Percentiles rank a stretch among this genome's conserved stretches.
Evolutionary conservation across 2,888 invertebrate genomes (phyloP).

Genomic region (Vesta saturnalis): DNA sequence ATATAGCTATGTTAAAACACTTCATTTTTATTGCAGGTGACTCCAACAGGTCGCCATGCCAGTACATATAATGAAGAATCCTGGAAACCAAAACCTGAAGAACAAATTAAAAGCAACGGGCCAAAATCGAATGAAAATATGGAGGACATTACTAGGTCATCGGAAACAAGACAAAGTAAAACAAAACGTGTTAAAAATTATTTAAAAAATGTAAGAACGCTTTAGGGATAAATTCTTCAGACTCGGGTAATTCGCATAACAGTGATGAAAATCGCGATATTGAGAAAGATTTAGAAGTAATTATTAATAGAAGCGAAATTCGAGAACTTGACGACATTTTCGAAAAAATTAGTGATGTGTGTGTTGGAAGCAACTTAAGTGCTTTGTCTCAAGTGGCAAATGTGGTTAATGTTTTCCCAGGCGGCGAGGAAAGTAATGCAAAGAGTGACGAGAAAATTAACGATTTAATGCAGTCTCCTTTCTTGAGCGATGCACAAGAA

Average conservation of each 20-base stretch:
- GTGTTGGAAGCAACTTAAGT: conserved; percentile 32
- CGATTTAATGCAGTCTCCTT: conserved; percentile 49
- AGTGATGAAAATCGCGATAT: conserved; percentile 48
- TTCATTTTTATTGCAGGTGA: conserved; percentile 61
- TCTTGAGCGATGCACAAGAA: conserved; percentile 57
- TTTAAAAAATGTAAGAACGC: conserved; percentile 66
- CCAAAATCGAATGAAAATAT: conserved; percentile 40
- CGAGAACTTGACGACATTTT: conserved; percentile 46
- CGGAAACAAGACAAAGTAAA: conserved; percentile 64
- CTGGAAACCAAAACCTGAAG: conserved; percentile 58
- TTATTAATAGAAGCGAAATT: conserved; percentile 52
- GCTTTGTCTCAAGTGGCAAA: conserved; percentile 51
- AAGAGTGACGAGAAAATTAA: conserved; percentile 24
- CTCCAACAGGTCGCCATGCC: conserved; percentile 58
- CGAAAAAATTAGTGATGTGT: conserved; percentile 24
- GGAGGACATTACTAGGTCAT: conserved; percentile 55
- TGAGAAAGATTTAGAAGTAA: conserved; percentile 47
- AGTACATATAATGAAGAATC: conserved; percentile 60
- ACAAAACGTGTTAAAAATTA: conserved; percentile 67
- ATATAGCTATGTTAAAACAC: too few relatives aligned
- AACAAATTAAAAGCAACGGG: conserved; percentile 16
- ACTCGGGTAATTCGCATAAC: conserved; percentile 35
- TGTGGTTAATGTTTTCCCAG: conserved; percentile 52
- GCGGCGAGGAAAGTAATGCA: conserved; percentile 16
- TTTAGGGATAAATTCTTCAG: conserved; percentile 50